These are phyloP conservation scores for Idaea dimidiata DNA, from an alignment of 2,888 invertebrate genomes.

Conservation along the genomic window DNA sequence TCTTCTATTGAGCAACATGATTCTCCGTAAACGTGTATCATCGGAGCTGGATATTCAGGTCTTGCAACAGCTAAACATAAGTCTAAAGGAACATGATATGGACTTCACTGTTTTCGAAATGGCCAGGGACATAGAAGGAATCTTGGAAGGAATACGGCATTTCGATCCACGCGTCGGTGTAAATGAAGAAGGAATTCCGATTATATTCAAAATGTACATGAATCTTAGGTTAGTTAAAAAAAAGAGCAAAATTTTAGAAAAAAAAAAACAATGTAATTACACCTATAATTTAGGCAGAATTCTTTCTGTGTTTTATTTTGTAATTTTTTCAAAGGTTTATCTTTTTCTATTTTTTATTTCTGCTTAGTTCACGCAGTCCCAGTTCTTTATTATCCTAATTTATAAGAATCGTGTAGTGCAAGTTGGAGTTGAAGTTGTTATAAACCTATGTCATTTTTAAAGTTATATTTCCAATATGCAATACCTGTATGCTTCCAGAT, in stretches of 20 bases:
- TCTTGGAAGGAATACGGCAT: slow-evolving; percentile 93
- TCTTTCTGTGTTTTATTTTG: no score
- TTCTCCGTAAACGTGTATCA: slow-evolving; percentile 66
- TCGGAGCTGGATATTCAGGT: slow-evolving; percentile 90
- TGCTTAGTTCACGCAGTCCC: no score
- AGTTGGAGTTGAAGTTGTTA: no score
- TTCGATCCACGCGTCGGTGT: slow-evolving; percentile 83
- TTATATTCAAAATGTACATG: slow-evolving; percentile 91
- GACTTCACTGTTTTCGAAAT: slow-evolving; percentile 86
- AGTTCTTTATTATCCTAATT: no score
- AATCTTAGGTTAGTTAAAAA: slow-evolving; percentile 72
- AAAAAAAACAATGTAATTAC: no score
- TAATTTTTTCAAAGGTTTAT: no score
- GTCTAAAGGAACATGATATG: slow-evolving; percentile 70
- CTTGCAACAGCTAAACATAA: slow-evolving; percentile 83
- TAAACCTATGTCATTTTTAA: neutral
- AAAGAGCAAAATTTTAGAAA: neutral
- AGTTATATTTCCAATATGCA: neutral
- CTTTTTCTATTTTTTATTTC: no score
- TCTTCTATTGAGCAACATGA: neutral
- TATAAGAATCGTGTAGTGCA: no score
- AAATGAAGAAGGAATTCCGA: slow-evolving; percentile 84
- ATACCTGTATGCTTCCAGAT: neutral
- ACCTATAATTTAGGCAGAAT: no score
- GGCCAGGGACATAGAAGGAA: slow-evolving; percentile 77